A percentile compares a stretch with the other conserved stretches of the same genome.
These are phyloP conservation scores for Himantopus leucocephalus DNA, from an alignment of 2,113 vertebrate genomes.

Conservation along the genomic window DNA sequence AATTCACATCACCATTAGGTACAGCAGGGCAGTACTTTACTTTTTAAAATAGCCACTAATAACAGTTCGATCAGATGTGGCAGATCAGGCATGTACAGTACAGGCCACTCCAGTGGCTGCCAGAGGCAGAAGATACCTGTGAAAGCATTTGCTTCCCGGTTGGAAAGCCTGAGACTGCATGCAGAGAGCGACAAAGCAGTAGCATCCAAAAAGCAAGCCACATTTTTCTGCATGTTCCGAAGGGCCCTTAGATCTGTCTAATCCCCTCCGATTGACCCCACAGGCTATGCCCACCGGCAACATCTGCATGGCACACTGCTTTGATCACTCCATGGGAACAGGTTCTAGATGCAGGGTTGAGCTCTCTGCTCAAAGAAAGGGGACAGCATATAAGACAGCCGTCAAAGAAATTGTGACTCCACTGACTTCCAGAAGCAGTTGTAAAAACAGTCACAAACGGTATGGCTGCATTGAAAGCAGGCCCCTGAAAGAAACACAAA, in stretches of 20 bases:
- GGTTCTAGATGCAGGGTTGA: neutral
- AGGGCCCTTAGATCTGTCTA: neutral
- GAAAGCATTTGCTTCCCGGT: conserved; percentile 22
- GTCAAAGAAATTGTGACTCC: neutral
- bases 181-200: neutral
- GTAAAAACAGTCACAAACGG: neutral
- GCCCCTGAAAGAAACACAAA: neutral
- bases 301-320: rapidly evolving
- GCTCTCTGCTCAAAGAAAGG: neutral
- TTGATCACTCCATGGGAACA: neutral
- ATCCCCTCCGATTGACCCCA: rapidly evolving
- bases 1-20: neutral
- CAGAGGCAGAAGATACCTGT: neutral
- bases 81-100: neutral
- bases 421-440: neutral
- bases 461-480: neutral
- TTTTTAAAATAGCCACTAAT: neutral
- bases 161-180: neutral
- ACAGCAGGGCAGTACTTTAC: neutral
- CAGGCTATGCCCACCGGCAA: neutral
- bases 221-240: conserved; percentile 26
- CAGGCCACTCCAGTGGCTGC: neutral
- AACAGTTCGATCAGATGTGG: neutral
- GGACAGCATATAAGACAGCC: neutral
- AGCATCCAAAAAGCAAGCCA: neutral